Percentiles rank a stretch among this genome's conserved stretches.
phyloP scores from a whole-genome alignment of 2,113 vertebrate species.

The Semnornis frantzii region DNA sequence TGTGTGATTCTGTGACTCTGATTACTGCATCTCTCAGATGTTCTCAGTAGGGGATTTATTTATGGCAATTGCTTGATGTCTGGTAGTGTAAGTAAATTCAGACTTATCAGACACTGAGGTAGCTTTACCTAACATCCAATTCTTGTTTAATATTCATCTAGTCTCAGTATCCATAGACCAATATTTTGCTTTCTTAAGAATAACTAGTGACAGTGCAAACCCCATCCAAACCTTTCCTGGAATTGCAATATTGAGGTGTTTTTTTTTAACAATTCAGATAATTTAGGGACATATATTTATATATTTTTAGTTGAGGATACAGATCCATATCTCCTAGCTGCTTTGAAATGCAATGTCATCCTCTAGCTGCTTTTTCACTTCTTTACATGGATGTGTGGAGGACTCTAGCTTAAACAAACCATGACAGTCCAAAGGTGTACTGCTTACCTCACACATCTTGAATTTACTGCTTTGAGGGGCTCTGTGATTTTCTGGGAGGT shows the following conservation, averaged over 20 bases:
- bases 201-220: background rate
- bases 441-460: background rate
- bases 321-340: background rate
- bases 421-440: background rate
- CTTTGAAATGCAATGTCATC: background rate
- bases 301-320: background rate
- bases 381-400: background rate
- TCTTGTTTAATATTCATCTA: background rate
- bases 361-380: background rate
- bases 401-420: conserved; percentile 2
- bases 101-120: background rate
- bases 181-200: background rate
- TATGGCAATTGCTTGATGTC: background rate
- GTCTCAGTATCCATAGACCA: background rate
- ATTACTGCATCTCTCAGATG: background rate
- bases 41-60: background rate
- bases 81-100: background rate
- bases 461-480: background rate
- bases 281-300: background rate
- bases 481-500: background rate
- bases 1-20: too few species aligned
- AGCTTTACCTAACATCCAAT: background rate
- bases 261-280: background rate
- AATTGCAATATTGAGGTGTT: background rate
- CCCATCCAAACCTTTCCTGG: background rate